Base-by-base conservation (phyloP, 2,113 vertebrate species). In the Upupa epops region DNA sequence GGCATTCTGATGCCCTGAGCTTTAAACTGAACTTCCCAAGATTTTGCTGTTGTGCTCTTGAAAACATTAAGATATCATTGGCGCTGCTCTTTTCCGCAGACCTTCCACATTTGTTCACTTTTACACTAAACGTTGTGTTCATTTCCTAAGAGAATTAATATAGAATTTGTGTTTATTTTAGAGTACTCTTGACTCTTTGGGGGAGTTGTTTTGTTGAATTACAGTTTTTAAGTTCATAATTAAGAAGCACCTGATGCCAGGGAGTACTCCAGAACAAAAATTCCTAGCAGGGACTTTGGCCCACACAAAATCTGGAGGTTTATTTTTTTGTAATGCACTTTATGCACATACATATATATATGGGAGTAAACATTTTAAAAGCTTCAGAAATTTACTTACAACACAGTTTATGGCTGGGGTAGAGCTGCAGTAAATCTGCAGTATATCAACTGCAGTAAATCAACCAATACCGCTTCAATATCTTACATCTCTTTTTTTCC, bases 1-100 rank as follows among this genome's bases (percentile, higher is more conserved):
- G 10, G 37, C 5, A 54, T 32, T 64, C 28, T 3, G 2, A 46
- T 54, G 78, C 26, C 19, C 8, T 10, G 19, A 52, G 25, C 36
- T 80, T 64, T 45, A 56, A 70, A 60, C 1, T 1, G 1, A 19
- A 21, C 13, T 68, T 72, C 16, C 37, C 48, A 59, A n/a, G 28
- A 24, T 52, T 86, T 58, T 52, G 29, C n/a, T 3, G 5, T 19
- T 37, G 20, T 10, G 54, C 61, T 46, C 12, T 56, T 68, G 65
- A 18, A 70, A 87, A 34, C 0, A 0, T 0, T 8, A 31, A 71
- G 3, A 52, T 51, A 17, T 58, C 16, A 46, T 0, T 34, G 16
- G 7, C n/a, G 31, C 22, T 34, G 21, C 10, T 78, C 8, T 34
- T 52, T 83, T 60, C 56, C 32, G 17, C 0, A 49, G 26, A 75